Evolutionary conservation across 2,888 invertebrate species (phyloP).

Genomic region (Cyaniris semiargus): DNA sequence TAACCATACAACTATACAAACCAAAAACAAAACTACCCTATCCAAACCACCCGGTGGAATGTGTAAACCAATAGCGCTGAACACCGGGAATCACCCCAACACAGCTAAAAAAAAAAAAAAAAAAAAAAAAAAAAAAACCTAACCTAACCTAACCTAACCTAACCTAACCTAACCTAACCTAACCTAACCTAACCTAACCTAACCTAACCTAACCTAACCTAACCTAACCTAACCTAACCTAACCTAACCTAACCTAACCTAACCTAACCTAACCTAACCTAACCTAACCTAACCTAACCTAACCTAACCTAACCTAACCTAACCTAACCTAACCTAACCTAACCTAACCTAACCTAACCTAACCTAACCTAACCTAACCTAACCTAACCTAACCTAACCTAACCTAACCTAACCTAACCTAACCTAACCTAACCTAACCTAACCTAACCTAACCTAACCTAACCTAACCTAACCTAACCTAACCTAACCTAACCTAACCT

Average conservation of each 20-base stretch:
- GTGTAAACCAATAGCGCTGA: neutral
- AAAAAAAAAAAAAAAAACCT: too few species aligned
- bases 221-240: slow-evolving; percentile 38
- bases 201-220: slow-evolving; percentile 38
- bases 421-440: slow-evolving; percentile 35
- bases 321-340: slow-evolving; percentile 34
- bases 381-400: slow-evolving; percentile 38
- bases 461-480: too few species aligned
- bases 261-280: too few species aligned
- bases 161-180: slow-evolving; percentile 36
- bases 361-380: slow-evolving; percentile 39
- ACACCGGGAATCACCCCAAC: neutral
- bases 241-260: slow-evolving; percentile 37
- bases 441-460: too few species aligned
- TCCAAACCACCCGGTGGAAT: too few species aligned
- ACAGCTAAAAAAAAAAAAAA: too few species aligned
- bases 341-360: slow-evolving; percentile 38
- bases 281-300: too few species aligned
- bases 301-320: too few species aligned
- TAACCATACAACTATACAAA: too few species aligned
- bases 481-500: too few species aligned
- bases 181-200: slow-evolving; percentile 36
- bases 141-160: slow-evolving; percentile 33
- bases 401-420: slow-evolving; percentile 31
- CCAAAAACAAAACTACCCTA: too few species aligned